phyloP scores from a whole-genome alignment of 2,888 invertebrate species.

The Tuberolachnus salignus region DNA sequence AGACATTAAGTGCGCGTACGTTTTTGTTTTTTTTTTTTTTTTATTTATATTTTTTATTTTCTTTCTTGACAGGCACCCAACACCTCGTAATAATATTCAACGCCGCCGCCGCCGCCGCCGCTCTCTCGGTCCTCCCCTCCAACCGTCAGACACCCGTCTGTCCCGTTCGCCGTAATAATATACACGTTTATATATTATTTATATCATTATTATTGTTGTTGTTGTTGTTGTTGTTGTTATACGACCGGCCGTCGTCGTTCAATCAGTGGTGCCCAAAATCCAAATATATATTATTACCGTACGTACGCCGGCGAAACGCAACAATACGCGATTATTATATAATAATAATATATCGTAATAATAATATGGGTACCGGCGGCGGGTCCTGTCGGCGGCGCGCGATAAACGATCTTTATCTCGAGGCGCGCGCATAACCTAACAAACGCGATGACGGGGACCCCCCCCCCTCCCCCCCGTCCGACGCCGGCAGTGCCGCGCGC shows the following conservation, averaged over 20 bases:
- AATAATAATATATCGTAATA: too few species aligned
- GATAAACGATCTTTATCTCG: too few species aligned
- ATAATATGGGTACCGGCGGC: background rate
- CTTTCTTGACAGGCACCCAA: constrained; percentile 47
- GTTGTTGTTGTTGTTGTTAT: constrained; percentile 12
- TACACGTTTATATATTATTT: constrained; percentile 11
- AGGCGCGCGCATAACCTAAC: background rate
- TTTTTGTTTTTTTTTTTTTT: too few species aligned
- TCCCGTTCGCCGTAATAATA: background rate
- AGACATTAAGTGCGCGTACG: constrained; percentile 34
- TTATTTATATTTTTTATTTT: too few species aligned
- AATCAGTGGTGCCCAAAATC: constrained; percentile 23
- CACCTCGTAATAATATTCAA: constrained; percentile 54
- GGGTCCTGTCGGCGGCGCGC: background rate
- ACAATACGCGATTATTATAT: too few species aligned
- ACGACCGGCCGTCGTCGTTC: constrained; percentile 14
- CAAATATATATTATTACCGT: background rate
- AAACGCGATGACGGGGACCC: background rate
- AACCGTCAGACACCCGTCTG: background rate
- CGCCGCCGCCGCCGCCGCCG: background rate
- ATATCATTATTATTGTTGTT: background rate
- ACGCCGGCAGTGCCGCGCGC: too few species aligned
- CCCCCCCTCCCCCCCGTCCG: too few species aligned
- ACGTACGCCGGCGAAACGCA: background rate
- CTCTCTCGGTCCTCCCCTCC: background rate